These are phyloP conservation scores for Seira sanloemensis DNA, from an alignment of 2,888 invertebrate genomes.

Conservation along the genomic window DNA sequence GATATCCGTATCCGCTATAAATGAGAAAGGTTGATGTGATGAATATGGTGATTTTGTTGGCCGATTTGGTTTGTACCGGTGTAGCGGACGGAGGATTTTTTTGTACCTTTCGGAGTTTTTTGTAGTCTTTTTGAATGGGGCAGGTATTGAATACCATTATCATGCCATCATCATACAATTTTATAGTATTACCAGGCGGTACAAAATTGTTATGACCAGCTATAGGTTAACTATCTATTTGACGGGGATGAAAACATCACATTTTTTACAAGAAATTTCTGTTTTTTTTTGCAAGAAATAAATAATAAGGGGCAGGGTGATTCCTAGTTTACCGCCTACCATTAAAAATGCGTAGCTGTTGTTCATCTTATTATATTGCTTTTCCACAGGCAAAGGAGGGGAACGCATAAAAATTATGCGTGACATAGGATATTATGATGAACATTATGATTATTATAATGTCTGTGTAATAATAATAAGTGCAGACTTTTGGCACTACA, in stretches of 20 bases:
- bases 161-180: not conserved
- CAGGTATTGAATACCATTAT: not conserved
- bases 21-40: not conserved
- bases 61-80: not conserved
- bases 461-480: not conserved
- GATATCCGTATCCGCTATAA: too few species aligned
- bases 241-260: not conserved
- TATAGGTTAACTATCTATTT: not conserved
- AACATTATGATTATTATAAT: constrained; percentile 22
- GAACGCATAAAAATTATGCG: constrained; percentile 15
- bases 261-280: too few species aligned
- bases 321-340: constrained; percentile 23
- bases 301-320: not conserved
- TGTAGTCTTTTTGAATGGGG: not conserved
- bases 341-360: constrained; percentile 2
- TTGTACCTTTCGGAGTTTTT: too few species aligned
- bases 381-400: too few species aligned
- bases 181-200: too few species aligned
- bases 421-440: constrained; percentile 23
- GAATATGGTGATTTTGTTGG: not conserved
- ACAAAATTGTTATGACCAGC: not conserved
- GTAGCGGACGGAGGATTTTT: not conserved
- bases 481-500: not conserved
- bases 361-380: too few species aligned
- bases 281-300: not conserved